Percentiles rank a stretch among this genome's conserved stretches.
Evolutionary conservation across 1,140 invertebrate genomes (phyloP).

Genomic region (Zaprionus davidi): DNA sequence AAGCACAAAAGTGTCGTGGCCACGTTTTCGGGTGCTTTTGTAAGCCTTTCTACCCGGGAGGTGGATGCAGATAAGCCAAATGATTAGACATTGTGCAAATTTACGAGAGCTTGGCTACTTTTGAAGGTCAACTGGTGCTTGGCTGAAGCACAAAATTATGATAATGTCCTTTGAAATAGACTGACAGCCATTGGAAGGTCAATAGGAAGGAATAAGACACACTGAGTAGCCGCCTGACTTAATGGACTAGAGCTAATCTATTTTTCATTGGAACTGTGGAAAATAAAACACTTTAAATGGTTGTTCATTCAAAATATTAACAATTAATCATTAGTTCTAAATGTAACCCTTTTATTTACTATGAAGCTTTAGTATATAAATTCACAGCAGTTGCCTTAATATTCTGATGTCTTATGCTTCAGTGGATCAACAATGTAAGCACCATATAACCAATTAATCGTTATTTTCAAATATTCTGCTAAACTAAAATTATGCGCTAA

Average conservation of each 20-base stretch:
- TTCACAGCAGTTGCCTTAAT: too few relatives aligned
- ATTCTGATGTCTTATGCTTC: too few relatives aligned
- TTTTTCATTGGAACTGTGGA: not conserved
- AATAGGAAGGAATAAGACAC: not conserved
- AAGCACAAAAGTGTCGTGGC: constrained; percentile 6
- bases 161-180: constrained; percentile 5
- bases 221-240: not conserved
- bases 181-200: not conserved
- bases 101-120: not conserved
- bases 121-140: not conserved
- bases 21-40: not conserved
- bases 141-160: not conserved
- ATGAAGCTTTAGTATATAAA: too few relatives aligned
- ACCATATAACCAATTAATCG: too few relatives aligned
- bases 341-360: too few relatives aligned
- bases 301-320: not conserved
- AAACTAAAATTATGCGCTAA: too few relatives aligned
- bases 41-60: constrained; percentile 15
- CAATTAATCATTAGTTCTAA: not conserved
- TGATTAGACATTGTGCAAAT: constrained; percentile 6
- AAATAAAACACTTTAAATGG: not conserved
- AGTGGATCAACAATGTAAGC: too few relatives aligned
- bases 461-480: too few relatives aligned
- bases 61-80: not conserved
- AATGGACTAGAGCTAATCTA: not conserved